Evolutionary conservation across 2,797 vertebrate species (phyloP), one percentile per base, ranked within the genome.

Genomic region (Orientallactaga sibirica): DNA sequence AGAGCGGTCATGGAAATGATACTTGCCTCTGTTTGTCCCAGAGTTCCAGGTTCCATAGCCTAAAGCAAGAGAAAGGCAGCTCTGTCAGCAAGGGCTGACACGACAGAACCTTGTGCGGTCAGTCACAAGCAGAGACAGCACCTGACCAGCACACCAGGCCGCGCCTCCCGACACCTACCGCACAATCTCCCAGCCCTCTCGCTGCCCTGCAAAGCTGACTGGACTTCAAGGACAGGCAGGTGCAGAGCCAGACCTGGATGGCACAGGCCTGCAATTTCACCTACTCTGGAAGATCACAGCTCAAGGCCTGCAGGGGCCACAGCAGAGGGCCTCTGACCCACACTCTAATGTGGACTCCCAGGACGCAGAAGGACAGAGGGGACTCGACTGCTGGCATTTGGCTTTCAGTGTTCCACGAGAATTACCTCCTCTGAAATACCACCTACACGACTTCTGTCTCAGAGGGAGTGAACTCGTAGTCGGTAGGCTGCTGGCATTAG

Each of bases 1-100:
- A 87, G 19, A 58, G 37, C 7, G 7, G 64, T 27, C 88, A 68
- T 2, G 11, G 25, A 41, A 90, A 71, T 61, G 15, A 33, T 92
- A 98, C 97, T 98, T 97, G 91, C 98, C 98, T 98, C 98, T 97
- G 84, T 97, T 98, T 80, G 97, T 96, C 79, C 97, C 98, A 86
- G 98, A 98, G 85, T 97, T 98, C 98, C 98, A 98, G 92, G 98
- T 97, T 93, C 98, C 98, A 61, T 98, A 98, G 55, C 98, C 98
- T 98, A 96, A 18, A 97, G 97, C 94, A 66, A 95, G 37, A 91
- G 86, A 95, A 95, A 11, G 5, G n/a, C 29, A 92, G 71, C 87
- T 82, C 83, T 7, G 52, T 18, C 55, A 70, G 81, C 7, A 80
- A 33, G 8, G 48, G 25, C 62, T 9, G 85, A 58, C 20, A 67